Percentiles rank a stretch among this genome's conserved stretches.
phyloP scores from a whole-genome alignment of 2,113 vertebrate species.

The Nothoprocta pentlandii region DNA sequence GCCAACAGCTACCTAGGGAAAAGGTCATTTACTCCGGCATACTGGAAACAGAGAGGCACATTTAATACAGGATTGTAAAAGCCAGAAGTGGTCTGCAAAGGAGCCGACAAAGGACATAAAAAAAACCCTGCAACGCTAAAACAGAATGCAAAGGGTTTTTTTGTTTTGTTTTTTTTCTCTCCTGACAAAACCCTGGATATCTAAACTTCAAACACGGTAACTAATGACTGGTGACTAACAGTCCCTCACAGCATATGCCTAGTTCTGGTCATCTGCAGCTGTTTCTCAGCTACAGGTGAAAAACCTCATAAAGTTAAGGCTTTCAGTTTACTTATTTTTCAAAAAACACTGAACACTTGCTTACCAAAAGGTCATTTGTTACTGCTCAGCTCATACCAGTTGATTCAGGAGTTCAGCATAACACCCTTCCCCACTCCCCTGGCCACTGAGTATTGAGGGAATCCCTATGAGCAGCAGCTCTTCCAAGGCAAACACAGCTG shows the following conservation, averaged over 20 bases:
- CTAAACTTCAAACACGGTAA: neutral
- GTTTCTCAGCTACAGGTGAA: neutral
- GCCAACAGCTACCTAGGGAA: constrained; percentile 42
- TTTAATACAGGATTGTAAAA: constrained; percentile 30
- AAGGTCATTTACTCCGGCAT: constrained; percentile 52
- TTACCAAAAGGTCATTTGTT: neutral
- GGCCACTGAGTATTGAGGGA: neutral
- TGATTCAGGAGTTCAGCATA: neutral
- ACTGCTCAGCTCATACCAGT: neutral
- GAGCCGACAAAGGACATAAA: neutral
- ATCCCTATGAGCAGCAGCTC: neutral
- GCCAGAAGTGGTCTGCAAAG: constrained; percentile 10
- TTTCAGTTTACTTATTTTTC: neutral
- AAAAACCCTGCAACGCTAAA: neutral
- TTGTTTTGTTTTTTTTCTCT: no score
- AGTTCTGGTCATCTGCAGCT: no score
- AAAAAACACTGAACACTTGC: no score
- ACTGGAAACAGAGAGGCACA: constrained; percentile 30
- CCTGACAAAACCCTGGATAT: neutral
- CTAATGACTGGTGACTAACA: neutral
- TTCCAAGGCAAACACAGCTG: neutral
- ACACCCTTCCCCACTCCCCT: no score
- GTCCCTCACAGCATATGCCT: neutral
- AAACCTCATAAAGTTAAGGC: neutral
- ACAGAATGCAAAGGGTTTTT: neutral